Evolutionary conservation across 2,888 invertebrate genomes (phyloP).

Genomic region (Tetropium fuscum): DNA sequence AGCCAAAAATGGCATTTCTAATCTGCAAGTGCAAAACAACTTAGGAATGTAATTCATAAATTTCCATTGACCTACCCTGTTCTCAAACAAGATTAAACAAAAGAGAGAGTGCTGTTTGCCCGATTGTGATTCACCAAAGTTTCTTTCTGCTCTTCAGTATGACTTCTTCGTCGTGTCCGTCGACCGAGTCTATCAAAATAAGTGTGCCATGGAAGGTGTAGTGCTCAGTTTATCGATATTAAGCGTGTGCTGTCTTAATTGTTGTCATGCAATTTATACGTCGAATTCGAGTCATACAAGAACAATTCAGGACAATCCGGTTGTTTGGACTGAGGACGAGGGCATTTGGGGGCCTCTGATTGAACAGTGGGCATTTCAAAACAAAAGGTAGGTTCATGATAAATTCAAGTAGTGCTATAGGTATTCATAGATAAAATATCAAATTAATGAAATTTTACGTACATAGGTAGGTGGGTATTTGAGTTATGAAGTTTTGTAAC

Average conservation of each 20-base stretch:
- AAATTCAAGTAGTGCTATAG: neutral
- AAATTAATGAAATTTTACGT: no score
- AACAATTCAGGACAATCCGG: constrained; percentile 49
- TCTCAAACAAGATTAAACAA: constrained; percentile 6
- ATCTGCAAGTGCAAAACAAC: no score
- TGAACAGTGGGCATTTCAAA: constrained; percentile 72
- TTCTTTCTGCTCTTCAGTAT: constrained; percentile 42
- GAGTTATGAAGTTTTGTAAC: no score
- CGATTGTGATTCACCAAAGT: constrained; percentile 26
- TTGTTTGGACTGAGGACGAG: constrained; percentile 57
- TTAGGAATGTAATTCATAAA: no score
- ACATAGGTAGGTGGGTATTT: no score
- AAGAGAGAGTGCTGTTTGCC: constrained; percentile 37
- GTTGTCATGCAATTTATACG: constrained; percentile 41
- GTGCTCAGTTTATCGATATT: constrained; percentile 12
- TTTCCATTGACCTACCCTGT: constrained; percentile 20
- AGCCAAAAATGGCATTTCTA: no score
- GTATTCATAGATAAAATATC: neutral
- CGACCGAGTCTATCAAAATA: constrained; percentile 17
- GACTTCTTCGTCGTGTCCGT: constrained; percentile 25
- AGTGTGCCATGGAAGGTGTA: constrained; percentile 44
- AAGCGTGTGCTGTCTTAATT: constrained; percentile 24
- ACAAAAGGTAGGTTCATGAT: constrained; percentile 52
- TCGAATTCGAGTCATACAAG: constrained; percentile 36
- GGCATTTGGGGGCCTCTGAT: constrained; percentile 73